A percentile compares a stretch with the other conserved stretches of the same genome.
These are phyloP conservation scores for Hemiscyllium ocellatum DNA, from an alignment of 2,113 vertebrate genomes.

Conservation along the genomic window DNA sequence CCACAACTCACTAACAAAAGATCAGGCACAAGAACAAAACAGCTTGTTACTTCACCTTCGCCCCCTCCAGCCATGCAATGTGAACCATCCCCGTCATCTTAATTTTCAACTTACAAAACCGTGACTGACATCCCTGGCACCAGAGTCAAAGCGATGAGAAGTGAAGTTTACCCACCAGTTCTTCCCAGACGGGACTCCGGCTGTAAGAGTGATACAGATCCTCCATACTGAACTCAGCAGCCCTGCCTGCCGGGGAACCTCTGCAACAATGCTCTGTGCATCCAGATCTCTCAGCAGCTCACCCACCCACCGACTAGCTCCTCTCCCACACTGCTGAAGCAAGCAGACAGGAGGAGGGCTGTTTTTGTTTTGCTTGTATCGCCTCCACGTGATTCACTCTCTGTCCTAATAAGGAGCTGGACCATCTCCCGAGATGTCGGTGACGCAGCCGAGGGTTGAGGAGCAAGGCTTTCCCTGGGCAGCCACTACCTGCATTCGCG, in stretches of 20 bases:
- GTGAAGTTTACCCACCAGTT: conserved; percentile 3
- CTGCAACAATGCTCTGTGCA: background rate
- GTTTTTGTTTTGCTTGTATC: background rate
- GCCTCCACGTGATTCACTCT: conserved; percentile 26
- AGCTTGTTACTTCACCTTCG: background rate
- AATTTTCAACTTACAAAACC: background rate
- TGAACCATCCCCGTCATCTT: background rate
- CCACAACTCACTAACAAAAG: background rate
- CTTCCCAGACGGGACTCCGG: conserved; percentile 33
- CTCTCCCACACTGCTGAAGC: background rate
- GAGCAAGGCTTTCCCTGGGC: background rate
- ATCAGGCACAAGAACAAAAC: background rate
- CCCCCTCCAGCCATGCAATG: background rate
- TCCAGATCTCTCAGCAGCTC: background rate
- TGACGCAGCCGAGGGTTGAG: background rate
- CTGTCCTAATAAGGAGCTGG: conserved; percentile 27
- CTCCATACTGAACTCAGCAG: background rate
- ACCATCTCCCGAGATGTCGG: background rate
- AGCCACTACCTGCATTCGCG: background rate
- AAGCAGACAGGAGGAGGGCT: background rate
- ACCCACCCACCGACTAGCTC: background rate
- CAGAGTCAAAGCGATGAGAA: background rate
- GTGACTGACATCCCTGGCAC: background rate
- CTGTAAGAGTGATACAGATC: conserved; percentile 22
- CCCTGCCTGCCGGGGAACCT: background rate